Conservation (phyloP, 2,113 vertebrate species). For the Otolemur garnettii region DNA sequence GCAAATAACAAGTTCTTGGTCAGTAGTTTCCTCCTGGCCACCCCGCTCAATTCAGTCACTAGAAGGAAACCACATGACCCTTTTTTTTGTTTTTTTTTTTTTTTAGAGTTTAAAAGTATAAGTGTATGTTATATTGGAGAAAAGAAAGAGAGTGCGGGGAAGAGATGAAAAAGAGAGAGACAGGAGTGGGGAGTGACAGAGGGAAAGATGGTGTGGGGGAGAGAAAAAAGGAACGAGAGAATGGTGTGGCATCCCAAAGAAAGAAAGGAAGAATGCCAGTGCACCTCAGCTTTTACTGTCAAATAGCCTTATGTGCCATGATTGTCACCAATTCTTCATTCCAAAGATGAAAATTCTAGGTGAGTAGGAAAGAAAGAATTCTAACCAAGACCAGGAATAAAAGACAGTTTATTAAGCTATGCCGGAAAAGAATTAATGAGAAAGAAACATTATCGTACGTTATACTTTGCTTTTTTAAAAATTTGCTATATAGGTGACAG, state of each 20-base stretch:
- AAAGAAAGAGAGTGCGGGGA: too few species aligned
- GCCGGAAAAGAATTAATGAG: not conserved
- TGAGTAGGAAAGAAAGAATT: not conserved
- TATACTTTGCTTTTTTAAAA: not conserved
- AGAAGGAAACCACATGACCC: not conserved
- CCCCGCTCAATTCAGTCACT: too few species aligned
- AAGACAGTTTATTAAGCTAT: not conserved
- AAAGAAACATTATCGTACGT: not conserved
- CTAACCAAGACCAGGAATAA: not conserved
- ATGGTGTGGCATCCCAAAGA: too few species aligned
- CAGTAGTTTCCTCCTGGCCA: not conserved
- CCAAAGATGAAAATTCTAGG: not conserved
- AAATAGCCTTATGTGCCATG: not conserved
- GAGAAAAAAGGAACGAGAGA: too few species aligned
- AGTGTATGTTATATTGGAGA: too few species aligned
- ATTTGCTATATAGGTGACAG: not conserved
- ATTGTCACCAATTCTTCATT: not conserved
- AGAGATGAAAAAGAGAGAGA: too few species aligned
- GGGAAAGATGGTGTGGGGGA: too few species aligned
- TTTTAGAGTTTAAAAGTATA: too few species aligned
- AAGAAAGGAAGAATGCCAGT: too few species aligned
- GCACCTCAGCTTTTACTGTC: not conserved
- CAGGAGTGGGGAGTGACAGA: too few species aligned
- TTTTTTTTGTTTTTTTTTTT: too few species aligned
- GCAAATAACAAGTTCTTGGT: slow-evolving; percentile 40